Evolutionary conservation across 2,888 invertebrate genomes (phyloP), one percentile per base, ranked within the genome.

Genomic region (Mesoligia furuncula): DNA sequence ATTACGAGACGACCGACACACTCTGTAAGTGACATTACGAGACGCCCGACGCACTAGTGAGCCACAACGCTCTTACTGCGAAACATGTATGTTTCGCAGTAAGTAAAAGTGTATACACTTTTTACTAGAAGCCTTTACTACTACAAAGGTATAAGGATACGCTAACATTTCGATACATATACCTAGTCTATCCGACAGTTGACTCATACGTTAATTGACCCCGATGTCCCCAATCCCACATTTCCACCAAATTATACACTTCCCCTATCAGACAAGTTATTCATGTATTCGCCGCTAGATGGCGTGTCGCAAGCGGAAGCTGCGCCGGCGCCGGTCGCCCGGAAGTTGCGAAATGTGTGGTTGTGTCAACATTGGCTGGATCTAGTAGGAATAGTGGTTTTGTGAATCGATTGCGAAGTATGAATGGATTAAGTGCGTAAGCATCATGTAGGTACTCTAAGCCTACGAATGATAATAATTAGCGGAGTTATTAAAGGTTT

Each of bases 271-370:
- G 68, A 67, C 72, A 65, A 72, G 66, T 76, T 66, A 75, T 70
- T 79, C 59, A 74, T 73, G 48, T 45, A 71, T 67, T 64, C 45
- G 61, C 45, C 51, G 57, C 11, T 80, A 85, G 81, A 75, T 81
- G 77, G 73, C 66, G 74, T 88, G 84, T 85, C 79, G 88, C 87
- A 88, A 88, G 65, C 87, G 89, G 89, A 89, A 89, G 78, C 80
- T 73, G 69, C 73, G 78, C 76, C 73, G 67, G 70, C 71, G 79
- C 75, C 73, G 65, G 68, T 51, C 74, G 75, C 48, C 81, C 84
- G 88, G 88, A 87, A 85, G 65, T 80, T 85, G 71, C 67, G 75
- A 88, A 71, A 88, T 48, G 39, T 42, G 72, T 36, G 61, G 68
- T 61, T 62, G 45, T 73, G 80, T 75, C 79, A 67, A 73, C 72